Evolutionary conservation across 2,113 vertebrate species (phyloP), one percentile per base, ranked within the genome.

Genomic region (Lepus americanus): DNA sequence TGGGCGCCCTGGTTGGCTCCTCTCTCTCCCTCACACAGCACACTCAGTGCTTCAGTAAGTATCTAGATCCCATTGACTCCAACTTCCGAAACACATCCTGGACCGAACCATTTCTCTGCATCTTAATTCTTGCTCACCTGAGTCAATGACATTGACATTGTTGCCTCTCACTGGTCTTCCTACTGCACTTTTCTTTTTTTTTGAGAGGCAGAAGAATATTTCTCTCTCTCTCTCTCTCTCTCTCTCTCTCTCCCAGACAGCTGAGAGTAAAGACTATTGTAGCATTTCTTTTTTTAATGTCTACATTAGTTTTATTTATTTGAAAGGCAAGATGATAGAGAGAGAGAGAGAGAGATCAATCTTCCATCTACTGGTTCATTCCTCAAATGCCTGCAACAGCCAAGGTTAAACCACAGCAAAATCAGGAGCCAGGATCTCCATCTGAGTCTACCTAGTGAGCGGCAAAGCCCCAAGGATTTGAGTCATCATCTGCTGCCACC

Each of bases 151-250:
- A 59, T 77, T 14, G 2, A 53, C 74, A 90, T 19, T 59, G 55
- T 44, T 44, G 44, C 49, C 33, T 92, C 36, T 93, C 69, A 49
- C 4, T 78, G 72, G 9, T 29, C 31, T 44, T 66, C 27, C 13
- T n/a, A 2, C 49, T 78, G 22, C 9, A 44, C 33, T 79, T 49
- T 77, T 64, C 64, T 91, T 27, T 67, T 36, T 44, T 51, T 51
- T 19, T 17, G 53, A 59, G 44, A 87, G 20, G 49, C 66, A 76
- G 39, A 79, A 51, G 72, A 72, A 66, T 82, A 73, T 87, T 79
- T 82, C 55, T 61, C 74, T 88, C 17, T 61, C 25, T 89, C 33
- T 94, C 76, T 74, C 51, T 39, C 90, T 87, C 55, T 59, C 55
- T 89, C 33, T 94, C 76, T 74, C 51, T 39, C 90, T 87, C 55